Percentiles rank a stretch among this genome's conserved stretches.
phyloP scores from a whole-genome alignment of 53 echinoderm and acorn worm genomes.

The Henricia sp. region DNA sequence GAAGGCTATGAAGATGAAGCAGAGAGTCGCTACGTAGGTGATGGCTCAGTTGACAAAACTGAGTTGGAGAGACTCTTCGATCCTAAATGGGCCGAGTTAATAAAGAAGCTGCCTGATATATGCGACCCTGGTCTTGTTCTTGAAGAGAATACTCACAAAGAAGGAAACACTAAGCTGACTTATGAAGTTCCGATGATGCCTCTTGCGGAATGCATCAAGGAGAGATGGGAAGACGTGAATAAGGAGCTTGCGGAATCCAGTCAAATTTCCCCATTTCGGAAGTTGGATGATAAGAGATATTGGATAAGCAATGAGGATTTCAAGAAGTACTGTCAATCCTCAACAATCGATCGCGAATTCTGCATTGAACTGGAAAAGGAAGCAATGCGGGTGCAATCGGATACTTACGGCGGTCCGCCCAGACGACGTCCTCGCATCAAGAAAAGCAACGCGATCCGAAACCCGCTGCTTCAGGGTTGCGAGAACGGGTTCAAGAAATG shows the following conservation, averaged over 20 bases:
- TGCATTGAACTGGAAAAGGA: slow-evolving; percentile 39
- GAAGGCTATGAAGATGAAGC: slow-evolving; percentile 5
- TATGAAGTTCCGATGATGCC: slow-evolving; percentile 55
- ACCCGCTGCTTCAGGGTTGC: slow-evolving; percentile 42
- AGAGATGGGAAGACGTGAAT: slow-evolving; percentile 32
- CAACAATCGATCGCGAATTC: slow-evolving; percentile 28
- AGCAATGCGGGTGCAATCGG: not conserved
- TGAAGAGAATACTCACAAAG: slow-evolving; percentile 37
- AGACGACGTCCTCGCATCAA: slow-evolving; percentile 2
- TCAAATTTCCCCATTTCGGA: slow-evolving; percentile 27
- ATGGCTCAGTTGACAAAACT: not conserved
- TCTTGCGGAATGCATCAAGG: slow-evolving; percentile 16
- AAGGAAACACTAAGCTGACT: slow-evolving; percentile 9
- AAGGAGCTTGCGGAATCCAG: slow-evolving; percentile 9
- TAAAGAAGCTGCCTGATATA: slow-evolving; percentile 23
- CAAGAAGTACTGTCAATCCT: slow-evolving; percentile 42
- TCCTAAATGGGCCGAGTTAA: slow-evolving; percentile 26
- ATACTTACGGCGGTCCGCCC: not conserved
- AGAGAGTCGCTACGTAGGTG: not conserved
- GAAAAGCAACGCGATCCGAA: slow-evolving; percentile 45
- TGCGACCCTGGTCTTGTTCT: slow-evolving; percentile 32
- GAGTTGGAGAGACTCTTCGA: slow-evolving; percentile 30
- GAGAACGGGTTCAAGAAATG: slow-evolving; percentile 55
- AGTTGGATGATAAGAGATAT: slow-evolving; percentile 31
- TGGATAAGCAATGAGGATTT: slow-evolving; percentile 33